phyloP scores from a whole-genome alignment of 2,797 vertebrate species.

The Gila robusta region DNA sequence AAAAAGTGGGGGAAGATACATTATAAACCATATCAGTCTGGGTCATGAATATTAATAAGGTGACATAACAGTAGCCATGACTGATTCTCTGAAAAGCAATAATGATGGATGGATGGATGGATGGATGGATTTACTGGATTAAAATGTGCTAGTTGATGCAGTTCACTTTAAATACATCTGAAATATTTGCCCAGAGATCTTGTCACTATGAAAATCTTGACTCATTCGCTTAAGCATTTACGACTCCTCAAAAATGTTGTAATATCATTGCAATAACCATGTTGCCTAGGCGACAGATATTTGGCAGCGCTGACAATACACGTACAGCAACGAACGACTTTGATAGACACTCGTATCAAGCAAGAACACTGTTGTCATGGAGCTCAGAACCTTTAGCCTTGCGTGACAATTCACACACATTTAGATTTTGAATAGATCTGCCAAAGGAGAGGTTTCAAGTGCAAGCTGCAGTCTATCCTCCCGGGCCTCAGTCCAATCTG shows the following conservation, averaged over 20 bases:
- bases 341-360: conserved; percentile 31
- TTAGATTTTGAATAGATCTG: conserved; percentile 34
- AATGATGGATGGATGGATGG: neutral
- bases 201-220: neutral
- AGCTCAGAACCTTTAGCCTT: conserved; percentile 34
- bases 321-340: neutral
- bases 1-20: neutral
- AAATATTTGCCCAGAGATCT: conserved; percentile 12
- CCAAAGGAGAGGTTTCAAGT: conserved; percentile 24
- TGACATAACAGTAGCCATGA: neutral
- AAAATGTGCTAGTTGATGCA: neutral
- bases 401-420: conserved; percentile 9
- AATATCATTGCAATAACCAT: neutral
- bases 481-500: conserved; percentile 45
- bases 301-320: conserved; percentile 11
- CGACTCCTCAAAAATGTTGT: neutral
- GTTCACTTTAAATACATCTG: conserved; percentile 1
- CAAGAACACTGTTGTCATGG: conserved; percentile 51
- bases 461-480: conserved; percentile 23
- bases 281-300: conserved; percentile 34
- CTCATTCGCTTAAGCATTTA: conserved; percentile 23
- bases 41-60: neutral
- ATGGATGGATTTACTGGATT: neutral
- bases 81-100: neutral
- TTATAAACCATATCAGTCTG: neutral